Conservation (phyloP, 2,797 vertebrate genomes). For the Chelmon rostratus region DNA sequence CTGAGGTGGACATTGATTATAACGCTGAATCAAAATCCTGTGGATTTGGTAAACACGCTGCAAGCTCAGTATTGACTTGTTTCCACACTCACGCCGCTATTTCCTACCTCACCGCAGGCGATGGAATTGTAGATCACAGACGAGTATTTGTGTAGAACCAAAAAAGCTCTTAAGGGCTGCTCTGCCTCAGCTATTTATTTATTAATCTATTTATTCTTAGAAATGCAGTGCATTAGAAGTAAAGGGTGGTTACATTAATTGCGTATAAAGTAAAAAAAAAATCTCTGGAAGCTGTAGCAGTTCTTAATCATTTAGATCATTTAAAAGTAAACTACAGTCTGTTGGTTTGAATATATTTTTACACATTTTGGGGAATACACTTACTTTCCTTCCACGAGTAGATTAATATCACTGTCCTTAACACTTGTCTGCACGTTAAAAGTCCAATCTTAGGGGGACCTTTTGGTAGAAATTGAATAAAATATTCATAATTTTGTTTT, state of each 20-base stretch:
- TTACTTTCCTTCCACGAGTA: background rate
- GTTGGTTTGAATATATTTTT: background rate
- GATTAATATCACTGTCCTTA: no score
- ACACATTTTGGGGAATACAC: background rate
- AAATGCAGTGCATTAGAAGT: conserved; percentile 1
- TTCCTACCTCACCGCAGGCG: conserved; percentile 52
- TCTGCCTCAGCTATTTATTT: conserved; percentile 12
- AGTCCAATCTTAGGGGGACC: no score
- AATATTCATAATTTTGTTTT: no score
- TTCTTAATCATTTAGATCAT: no score
- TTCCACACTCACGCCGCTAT: conserved; percentile 52
- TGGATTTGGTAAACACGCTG: conserved; percentile 48
- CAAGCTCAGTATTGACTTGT: conserved; percentile 56
- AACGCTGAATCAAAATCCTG: conserved; percentile 50
- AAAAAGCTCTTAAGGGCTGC: conserved; percentile 21
- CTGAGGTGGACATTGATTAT: conserved; percentile 54
- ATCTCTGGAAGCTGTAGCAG: background rate
- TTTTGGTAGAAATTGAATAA: no score
- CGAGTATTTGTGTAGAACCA: conserved; percentile 23
- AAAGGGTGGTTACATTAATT: background rate
- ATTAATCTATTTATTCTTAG: conserved; percentile 16
- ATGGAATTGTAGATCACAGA: conserved; percentile 53
- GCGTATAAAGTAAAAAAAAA: background rate
- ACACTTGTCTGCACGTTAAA: background rate
- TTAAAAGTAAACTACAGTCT: background rate